Percentiles rank a stretch among this genome's conserved stretches.
phyloP scores from a whole-genome alignment of 2,797 vertebrate genomes.

The Anabas testudineus region DNA sequence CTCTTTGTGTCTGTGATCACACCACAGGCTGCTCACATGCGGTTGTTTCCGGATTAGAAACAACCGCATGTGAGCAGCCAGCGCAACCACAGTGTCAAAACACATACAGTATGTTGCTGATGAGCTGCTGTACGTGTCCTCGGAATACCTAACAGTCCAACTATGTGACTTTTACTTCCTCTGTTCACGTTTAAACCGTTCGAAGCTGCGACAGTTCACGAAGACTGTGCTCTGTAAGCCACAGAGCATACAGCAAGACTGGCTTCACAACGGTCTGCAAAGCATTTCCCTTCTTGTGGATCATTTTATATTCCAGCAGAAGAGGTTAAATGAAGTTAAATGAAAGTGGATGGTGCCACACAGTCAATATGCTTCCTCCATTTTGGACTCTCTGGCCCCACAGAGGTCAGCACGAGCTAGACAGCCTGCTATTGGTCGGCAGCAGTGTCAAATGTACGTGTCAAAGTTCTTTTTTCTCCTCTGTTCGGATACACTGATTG shows the following conservation, averaged over 20 bases:
- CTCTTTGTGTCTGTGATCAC: constrained; percentile 42
- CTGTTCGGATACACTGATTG: background rate
- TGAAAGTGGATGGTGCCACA: background rate
- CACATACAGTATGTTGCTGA: background rate
- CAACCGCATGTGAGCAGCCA: too few species aligned
- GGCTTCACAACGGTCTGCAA: background rate
- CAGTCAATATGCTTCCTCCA: background rate
- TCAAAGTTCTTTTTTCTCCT: background rate
- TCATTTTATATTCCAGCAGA: background rate
- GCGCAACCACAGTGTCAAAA: background rate
- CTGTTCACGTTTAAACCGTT: too few species aligned
- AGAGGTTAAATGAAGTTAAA: background rate
- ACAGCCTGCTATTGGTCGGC: background rate
- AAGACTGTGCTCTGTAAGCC: too few species aligned
- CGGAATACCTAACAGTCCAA: too few species aligned
- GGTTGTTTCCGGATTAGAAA: constrained; percentile 4
- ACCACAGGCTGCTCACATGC: constrained; percentile 15
- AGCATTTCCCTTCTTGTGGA: background rate
- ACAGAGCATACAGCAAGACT: too few species aligned
- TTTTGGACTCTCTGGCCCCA: background rate
- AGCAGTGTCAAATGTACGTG: background rate
- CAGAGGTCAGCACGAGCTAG: background rate
- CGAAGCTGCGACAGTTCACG: too few species aligned
- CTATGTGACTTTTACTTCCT: too few species aligned
- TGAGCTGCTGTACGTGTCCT: background rate